Evolutionary conservation across 2,113 vertebrate genomes (phyloP).

Genomic region (Alaudala cheleensis): DNA sequence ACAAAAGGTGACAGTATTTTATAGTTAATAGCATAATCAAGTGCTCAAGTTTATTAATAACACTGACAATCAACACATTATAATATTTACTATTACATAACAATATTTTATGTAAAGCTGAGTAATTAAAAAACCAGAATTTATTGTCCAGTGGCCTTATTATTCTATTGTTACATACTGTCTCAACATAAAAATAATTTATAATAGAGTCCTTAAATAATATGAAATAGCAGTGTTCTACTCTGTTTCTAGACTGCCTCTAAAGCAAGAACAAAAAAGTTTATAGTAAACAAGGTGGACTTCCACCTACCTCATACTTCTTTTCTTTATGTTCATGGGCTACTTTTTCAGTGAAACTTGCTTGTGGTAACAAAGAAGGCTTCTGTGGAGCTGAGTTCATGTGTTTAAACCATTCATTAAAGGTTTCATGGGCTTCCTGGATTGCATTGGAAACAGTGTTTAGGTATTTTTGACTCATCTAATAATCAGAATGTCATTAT

Average conservation of each 20-base stretch:
- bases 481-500: background rate
- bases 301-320: conserved; percentile 86
- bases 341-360: conserved; percentile 92
- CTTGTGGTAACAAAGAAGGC: conserved; percentile 81
- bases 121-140: background rate
- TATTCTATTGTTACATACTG: background rate
- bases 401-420: conserved; percentile 96
- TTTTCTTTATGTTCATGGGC: conserved; percentile 95
- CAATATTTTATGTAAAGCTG: background rate
- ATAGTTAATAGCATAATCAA: background rate
- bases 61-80: background rate
- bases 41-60: background rate
- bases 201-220: background rate
- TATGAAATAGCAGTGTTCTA: background rate
- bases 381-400: conserved; percentile 90
- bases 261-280: background rate
- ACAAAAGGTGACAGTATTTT: background rate
- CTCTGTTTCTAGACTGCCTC: background rate
- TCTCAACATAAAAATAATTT: background rate
- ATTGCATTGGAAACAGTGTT: background rate
- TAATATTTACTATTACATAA: background rate
- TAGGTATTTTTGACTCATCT: background rate
- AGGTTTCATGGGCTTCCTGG: conserved; percentile 96
- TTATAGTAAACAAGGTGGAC: background rate
- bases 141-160: background rate